These are phyloP conservation scores for Antigone vipio DNA, from an alignment of 2,113 vertebrate species.

Conservation along the genomic window DNA sequence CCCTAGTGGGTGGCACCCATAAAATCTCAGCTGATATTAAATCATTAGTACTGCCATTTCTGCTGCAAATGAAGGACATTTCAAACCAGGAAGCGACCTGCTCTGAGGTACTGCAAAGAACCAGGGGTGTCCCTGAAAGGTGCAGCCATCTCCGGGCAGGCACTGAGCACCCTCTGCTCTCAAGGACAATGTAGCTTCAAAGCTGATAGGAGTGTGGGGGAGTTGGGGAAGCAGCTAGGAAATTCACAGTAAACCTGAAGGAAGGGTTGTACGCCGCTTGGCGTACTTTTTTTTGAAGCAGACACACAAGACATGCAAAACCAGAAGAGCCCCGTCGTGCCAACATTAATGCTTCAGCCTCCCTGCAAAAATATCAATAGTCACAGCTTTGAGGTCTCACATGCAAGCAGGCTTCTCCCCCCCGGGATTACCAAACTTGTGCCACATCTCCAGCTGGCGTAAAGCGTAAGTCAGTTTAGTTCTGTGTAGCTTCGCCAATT, in stretches of 20 bases:
- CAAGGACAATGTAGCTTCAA: background rate
- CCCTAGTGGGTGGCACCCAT: background rate
- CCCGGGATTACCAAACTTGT: background rate
- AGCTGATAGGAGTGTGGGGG: background rate
- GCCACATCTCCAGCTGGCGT: background rate
- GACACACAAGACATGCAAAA: background rate
- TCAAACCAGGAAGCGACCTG: background rate
- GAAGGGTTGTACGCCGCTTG: background rate
- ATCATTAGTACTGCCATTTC: background rate
- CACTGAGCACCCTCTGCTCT: background rate
- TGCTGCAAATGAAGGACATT: background rate
- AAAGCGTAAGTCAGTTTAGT: background rate
- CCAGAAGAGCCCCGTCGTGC: accelerated
- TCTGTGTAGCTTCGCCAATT: background rate
- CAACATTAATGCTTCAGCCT: background rate
- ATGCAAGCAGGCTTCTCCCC: background rate
- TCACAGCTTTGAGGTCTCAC: background rate
- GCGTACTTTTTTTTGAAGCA: background rate
- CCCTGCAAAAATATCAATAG: background rate
- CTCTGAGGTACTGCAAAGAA: background rate
- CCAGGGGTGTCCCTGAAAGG: background rate
- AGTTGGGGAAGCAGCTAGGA: background rate
- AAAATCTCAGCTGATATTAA: background rate
- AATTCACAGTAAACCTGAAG: background rate
- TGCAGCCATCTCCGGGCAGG: background rate